phyloP scores from a whole-genome alignment of 2,113 vertebrate genomes.

The Channa argus region DNA sequence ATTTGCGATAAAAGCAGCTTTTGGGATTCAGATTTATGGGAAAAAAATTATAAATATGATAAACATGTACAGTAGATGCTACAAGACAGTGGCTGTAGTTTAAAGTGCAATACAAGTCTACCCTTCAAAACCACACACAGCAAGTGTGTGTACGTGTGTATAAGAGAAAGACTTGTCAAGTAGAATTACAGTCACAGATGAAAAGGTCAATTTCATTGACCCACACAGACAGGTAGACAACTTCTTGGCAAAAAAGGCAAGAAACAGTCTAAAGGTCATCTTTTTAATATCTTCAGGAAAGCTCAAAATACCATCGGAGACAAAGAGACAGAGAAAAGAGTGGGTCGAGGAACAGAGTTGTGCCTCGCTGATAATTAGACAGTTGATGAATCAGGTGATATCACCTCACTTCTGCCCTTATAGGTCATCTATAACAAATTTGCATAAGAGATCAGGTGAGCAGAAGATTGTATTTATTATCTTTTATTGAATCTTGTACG shows the following conservation, averaged over 20 bases:
- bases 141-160: neutral
- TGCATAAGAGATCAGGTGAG: conserved; percentile 86
- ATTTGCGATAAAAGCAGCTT: neutral
- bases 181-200: conserved; percentile 54
- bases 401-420: conserved; percentile 35
- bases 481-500: too few relatives aligned
- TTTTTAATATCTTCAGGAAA: conserved; percentile 25
- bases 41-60: neutral
- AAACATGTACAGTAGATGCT: neutral
- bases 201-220: conserved; percentile 61
- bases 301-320: conserved; percentile 53
- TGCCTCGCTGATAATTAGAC: conserved; percentile 22
- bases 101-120: neutral
- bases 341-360: neutral
- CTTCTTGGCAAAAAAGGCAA: conserved; percentile 44
- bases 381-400: conserved; percentile 12
- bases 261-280: conserved; percentile 62
- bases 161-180: conserved; percentile 43
- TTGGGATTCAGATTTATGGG: neutral
- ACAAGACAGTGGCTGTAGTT: neutral
- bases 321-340: conserved; percentile 9
- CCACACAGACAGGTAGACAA: conserved; percentile 39
- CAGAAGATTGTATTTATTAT: conserved; percentile 82
- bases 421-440: conserved; percentile 86
- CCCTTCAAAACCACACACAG: neutral